Base-by-base conservation (phyloP, 2,888 invertebrate species). In the Dynastes maya region DNA sequence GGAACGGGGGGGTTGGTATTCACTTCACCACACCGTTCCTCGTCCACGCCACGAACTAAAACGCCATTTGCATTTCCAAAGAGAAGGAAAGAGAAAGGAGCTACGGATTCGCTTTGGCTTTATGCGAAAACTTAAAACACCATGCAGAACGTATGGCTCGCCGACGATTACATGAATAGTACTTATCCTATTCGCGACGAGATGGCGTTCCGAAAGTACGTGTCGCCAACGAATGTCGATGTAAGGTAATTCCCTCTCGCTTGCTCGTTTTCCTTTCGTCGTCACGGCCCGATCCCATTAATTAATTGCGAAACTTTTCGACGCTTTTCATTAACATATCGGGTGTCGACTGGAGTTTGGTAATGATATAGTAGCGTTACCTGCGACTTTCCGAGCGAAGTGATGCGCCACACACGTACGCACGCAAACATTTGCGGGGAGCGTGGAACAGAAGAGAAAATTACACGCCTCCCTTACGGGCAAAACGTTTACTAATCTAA, bases 241-340 rank as follows among this genome's bases (percentile, higher is more conserved):
- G 32, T 37, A 37, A 37, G 32, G 32, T 37, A 37, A 37, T 37
- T n/a, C 72, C 71, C 11, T 67, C 40, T 16, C 40, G 51, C 63
- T 16, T 2, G 51, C 8, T 55, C 16, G 9, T 64, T 3, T 29
- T 49, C 51, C 63, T 49, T 67, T 53, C 16, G 27, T 9, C 55
- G 70, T 45, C 16, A 13, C 4, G 40, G 61, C 29, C 22, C 51
- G 32, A 40, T 29, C 49, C 37, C 80, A 79, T 79, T 82, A 81
- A 82, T 83, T 82, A 82, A 82, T 82, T 82, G 82, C 80, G 53
- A 77, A 83, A 83, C 82, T 83, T 83, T 83, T 81, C 81, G 72
- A 80, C 32, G 32, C 80, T 79, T 80, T 81, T 83, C 83, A 82
- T 83, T 83, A 82, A 81, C 83, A 83, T 83, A 81, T 82, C 80